Base-by-base conservation (phyloP, 2,113 vertebrate genomes). In the Microcebus griseorufus region DNA sequence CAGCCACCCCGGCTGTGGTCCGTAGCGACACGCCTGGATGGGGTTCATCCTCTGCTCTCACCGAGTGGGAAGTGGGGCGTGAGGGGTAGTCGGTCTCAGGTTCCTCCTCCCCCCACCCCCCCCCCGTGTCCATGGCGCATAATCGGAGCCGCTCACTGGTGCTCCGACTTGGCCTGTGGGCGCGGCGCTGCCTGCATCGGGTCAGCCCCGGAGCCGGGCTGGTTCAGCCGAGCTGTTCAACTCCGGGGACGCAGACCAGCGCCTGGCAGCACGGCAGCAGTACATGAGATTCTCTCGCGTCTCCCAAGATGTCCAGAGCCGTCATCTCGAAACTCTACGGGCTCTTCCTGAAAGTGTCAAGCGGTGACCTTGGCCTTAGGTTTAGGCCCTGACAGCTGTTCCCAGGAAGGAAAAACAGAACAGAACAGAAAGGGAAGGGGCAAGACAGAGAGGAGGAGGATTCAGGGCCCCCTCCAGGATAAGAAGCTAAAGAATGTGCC, bases 151-250 rank as follows among this genome's bases (percentile, higher is more conserved):
- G 6, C 55, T 22, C 34, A 12, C 37, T 4, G 1, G 27, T 3
- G 42, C 73, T 72, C 20, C 5, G 2, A 6, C 55, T 60, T n/a
- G 4, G 13, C 58, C 87, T 81, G 0, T 5, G 4, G 32, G 23
- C 2, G 17, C 16, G 8, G 32, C 0, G 0, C 12, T 34, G 1
- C 32, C 60, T 17, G 34, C 12, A 2, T 62, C 0, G 0, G 9
- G 4, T 45, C 48, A 7, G 51, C 76, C 64, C 5, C 8, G 32
- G 64, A 10, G 58, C 62, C 1, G 2, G 9, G 7, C 29, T 13
- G 23, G 51, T 48, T 32, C 14, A 34, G 32, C 37, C 11, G 29
- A 17, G 5, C 17, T 25, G 12, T 2, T 10, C 9, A 2, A 3
- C 9, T 1, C n/a, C 2, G 12, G 27, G 20, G 13, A 8, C 29